A percentile compares a stretch with the other conserved stretches of the same genome.
phyloP scores from a whole-genome alignment of 2,797 vertebrate genomes.

The Pristis pectinata region DNA sequence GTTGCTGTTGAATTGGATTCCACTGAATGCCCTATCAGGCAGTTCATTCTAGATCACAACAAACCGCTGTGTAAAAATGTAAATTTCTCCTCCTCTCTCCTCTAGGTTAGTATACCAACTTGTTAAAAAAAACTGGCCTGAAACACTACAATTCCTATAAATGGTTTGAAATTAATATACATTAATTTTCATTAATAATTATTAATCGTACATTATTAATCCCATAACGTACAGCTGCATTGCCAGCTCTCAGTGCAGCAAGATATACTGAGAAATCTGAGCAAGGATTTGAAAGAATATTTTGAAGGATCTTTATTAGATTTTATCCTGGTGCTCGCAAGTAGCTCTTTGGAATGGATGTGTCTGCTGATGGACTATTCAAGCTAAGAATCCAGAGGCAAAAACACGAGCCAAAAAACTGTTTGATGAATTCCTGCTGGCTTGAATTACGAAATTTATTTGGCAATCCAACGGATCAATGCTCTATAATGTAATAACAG shows the following conservation, averaged over 20 bases:
- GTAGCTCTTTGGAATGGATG: background rate
- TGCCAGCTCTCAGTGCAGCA: background rate
- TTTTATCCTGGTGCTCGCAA: background rate
- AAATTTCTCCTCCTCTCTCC: background rate
- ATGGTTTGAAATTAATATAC: background rate
- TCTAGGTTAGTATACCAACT: background rate
- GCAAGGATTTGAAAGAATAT: background rate
- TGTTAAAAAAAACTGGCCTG: background rate
- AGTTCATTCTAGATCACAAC: background rate
- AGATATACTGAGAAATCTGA: background rate
- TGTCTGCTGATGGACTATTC: background rate
- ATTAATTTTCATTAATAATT: too few species aligned
- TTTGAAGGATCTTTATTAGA: background rate
- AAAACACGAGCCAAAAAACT: background rate
- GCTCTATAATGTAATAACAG: background rate
- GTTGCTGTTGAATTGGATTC: background rate
- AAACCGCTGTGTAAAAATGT: background rate
- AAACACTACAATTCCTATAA: background rate
- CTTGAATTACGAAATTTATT: background rate
- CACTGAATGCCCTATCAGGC: background rate
- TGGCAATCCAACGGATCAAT: background rate
- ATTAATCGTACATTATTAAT: background rate
- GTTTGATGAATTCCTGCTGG: background rate
- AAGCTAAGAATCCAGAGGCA: background rate
- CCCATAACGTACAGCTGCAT: background rate